Percentiles rank a stretch among this genome's conserved stretches.
These are phyloP conservation scores for Excalfactoria chinensis DNA, from an alignment of 2,113 vertebrate genomes.

Conservation along the genomic window DNA sequence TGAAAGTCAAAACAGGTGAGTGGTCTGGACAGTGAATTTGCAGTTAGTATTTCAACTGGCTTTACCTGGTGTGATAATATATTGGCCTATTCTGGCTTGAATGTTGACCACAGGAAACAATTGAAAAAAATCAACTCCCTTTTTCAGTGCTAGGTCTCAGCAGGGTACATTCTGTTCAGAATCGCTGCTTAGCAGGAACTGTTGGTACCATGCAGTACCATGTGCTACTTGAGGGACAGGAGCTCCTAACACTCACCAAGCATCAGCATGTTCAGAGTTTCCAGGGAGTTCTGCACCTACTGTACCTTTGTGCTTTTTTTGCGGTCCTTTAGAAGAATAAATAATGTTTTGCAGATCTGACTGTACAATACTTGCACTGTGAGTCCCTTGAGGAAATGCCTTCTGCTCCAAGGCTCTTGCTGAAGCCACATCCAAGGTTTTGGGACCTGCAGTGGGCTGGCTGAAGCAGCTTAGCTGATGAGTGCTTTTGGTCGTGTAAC, in stretches of 20 bases:
- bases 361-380: not conserved
- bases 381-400: accelerated
- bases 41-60: not conserved
- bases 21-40: not conserved
- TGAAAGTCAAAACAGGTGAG: not conserved
- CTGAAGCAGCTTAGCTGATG: accelerated
- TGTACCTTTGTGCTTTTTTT: not conserved
- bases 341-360: not conserved
- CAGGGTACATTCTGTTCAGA: not conserved
- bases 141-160: not conserved
- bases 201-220: too few species aligned
- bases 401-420: not conserved
- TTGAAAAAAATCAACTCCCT: not conserved
- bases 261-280: not conserved
- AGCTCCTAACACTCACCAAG: not conserved
- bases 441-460: not conserved
- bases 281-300: not conserved
- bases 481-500: not conserved
- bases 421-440: not conserved
- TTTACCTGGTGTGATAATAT: not conserved
- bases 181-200: not conserved
- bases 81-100: not conserved
- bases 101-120: not conserved
- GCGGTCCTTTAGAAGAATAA: not conserved
- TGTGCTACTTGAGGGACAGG: not conserved